Percentiles rank a stretch among this genome's conserved stretches.
Evolutionary conservation across 2,113 vertebrate species (phyloP).

Genomic region (Myiagra hebetior): DNA sequence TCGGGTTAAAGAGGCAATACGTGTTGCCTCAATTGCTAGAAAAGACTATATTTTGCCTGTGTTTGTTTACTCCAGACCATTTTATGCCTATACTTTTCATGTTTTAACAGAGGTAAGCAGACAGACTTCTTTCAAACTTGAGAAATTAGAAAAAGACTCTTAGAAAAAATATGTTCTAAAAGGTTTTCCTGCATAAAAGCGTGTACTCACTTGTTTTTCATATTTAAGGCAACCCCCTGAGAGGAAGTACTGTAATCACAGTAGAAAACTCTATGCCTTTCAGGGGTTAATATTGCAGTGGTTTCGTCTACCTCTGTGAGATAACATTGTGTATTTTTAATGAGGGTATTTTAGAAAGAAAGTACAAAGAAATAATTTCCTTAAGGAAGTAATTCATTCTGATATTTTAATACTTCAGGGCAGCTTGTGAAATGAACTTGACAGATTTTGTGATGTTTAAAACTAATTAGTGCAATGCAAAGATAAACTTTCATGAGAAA

Average conservation of each 20-base stretch:
- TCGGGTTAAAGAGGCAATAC: slow-evolving; percentile 86
- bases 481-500: slow-evolving; percentile 6
- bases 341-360: slow-evolving; percentile 3
- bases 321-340: background rate
- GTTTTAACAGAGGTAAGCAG: slow-evolving; percentile 84
- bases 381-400: background rate
- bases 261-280: background rate
- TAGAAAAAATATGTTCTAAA: background rate
- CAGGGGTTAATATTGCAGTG: background rate
- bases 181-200: background rate
- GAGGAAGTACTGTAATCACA: background rate
- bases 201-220: background rate
- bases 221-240: background rate
- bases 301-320: background rate
- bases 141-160: background rate
- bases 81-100: slow-evolving; percentile 86
- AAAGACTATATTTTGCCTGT: slow-evolving; percentile 82
- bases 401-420: slow-evolving; percentile 8
- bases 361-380: background rate
- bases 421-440: slow-evolving; percentile 16
- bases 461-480: background rate
- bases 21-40: slow-evolving; percentile 81
- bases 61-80: slow-evolving; percentile 89
- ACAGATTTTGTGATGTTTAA: background rate
- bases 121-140: background rate